Base-by-base conservation (phyloP, 2,888 invertebrate genomes). In the Acrobasis suavella region DNA sequence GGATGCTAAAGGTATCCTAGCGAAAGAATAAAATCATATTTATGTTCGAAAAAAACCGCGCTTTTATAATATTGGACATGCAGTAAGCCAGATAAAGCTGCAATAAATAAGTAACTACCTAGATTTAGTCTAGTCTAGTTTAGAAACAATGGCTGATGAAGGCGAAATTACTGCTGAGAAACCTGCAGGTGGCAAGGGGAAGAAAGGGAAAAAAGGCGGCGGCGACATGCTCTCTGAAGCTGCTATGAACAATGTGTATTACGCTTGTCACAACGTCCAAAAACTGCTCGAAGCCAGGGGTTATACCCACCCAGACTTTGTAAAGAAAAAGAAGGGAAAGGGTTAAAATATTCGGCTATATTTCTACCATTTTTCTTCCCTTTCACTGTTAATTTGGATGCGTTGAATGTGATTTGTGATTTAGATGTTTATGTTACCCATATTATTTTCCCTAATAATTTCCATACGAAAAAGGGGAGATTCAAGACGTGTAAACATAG, bases 211-310 rank as follows among this genome's bases (percentile, higher is more conserved):
- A 58, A 91, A 91, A 75, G 94, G 95, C 73, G 95, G 96, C 73
- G 95, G 96, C 62, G 97, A 98, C 76, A 96, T 98, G 77, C 95
- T 98, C 76, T 97, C 96, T 69, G 97, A 97, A 72, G 95, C 96
- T 2, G 98, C 97, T 0, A 98, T 98, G 97, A 96, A 97, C 69
- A 98, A 98, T 78, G 97, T 98, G 0, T 98, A 98, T 82, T 97
- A 97, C 78, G 97, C 96, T 0, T 98, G 98, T 72, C 98, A 98
- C 79, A 98, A 97, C 81, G 96, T 98, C 0, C 97, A 97, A 86
- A 98, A 98, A 78, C 93, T 98, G 12, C 87, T 98, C 12, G 95
- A 95, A 73, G 96, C 96, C 49, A 93, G 98, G 69, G 98, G 98
- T 0, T 98, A 98, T 83, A 96, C 96, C 39, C 98, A 98, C 95